Conservation (phyloP, 2,113 vertebrate species). For the Sceloporus tristichus region DNA sequence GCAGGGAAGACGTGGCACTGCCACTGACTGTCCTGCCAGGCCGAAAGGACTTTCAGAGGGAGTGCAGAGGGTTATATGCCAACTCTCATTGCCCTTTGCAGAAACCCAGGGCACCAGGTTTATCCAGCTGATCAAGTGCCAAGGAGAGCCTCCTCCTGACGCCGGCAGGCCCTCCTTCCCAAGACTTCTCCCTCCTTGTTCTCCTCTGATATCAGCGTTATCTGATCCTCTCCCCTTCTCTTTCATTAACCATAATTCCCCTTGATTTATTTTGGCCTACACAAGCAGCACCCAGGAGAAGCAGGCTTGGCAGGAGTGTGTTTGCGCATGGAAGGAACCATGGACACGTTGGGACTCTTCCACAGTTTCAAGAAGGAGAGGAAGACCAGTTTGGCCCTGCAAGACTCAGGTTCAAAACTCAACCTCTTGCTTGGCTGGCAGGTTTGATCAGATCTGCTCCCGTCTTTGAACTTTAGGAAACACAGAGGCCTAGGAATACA, state of each 20-base stretch:
- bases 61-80: neutral
- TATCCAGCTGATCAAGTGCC: neutral
- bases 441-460: neutral
- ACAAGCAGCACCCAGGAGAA: neutral
- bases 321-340: too few species aligned
- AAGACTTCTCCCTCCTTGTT: neutral
- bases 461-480: neutral
- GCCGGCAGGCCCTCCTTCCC: neutral
- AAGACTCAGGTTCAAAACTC: neutral
- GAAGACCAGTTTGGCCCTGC: neutral
- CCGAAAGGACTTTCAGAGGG: neutral
- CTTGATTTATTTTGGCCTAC: neutral
- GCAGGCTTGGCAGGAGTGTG: too few species aligned
- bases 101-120: too few species aligned
- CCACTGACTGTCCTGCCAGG: constrained; percentile 20
- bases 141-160: neutral
- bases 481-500: neutral
- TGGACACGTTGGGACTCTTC: too few species aligned
- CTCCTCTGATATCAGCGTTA: neutral
- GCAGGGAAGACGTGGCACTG: constrained; percentile 52
- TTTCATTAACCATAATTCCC: neutral
- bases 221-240: neutral
- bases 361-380: too few species aligned
- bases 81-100: too few species aligned
- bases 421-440: neutral